Conservation (phyloP, 2,113 vertebrate genomes). For the Pardalotus punctatus region DNA sequence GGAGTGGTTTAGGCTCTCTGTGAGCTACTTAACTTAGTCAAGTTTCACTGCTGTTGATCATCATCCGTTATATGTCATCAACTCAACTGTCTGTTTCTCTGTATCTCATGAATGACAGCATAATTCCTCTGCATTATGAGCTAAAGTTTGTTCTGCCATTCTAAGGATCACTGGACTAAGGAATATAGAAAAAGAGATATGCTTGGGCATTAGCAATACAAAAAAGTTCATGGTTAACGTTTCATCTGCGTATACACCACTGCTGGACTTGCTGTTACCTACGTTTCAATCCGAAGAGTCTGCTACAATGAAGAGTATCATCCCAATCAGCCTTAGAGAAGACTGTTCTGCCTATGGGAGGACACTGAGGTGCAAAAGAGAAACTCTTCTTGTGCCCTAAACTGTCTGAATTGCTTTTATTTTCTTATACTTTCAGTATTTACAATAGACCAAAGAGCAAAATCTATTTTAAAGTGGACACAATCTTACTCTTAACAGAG, state of each 20-base stretch:
- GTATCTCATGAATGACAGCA: conserved; percentile 77
- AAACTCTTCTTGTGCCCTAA: conserved; percentile 79
- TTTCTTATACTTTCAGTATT: conserved; percentile 87
- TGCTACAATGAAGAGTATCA: conserved; percentile 57
- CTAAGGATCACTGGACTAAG: conserved; percentile 60
- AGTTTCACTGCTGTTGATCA: conserved; percentile 74
- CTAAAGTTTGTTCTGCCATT: conserved; percentile 62
- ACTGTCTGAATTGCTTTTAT: conserved; percentile 90
- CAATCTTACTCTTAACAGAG: conserved; percentile 65
- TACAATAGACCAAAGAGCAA: conserved; percentile 98
- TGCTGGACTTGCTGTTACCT: conserved; percentile 54
- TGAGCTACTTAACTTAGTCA: conserved; percentile 73
- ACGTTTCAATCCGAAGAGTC: conserved; percentile 56
- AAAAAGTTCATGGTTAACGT: conserved; percentile 64
- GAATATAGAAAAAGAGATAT: conserved; percentile 55
- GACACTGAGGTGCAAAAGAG: conserved; percentile 65
- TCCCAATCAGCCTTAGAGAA: conserved; percentile 69
- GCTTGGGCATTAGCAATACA: conserved; percentile 73
- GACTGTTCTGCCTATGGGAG: conserved; percentile 68
- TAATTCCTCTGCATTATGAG: conserved; percentile 68
- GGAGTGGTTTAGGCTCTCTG: conserved; percentile 76
- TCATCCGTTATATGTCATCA: conserved; percentile 72
- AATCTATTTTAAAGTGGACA: conserved; percentile 80
- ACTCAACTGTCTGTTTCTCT: conserved; percentile 77
- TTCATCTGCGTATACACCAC: conserved; percentile 49